A percentile compares a stretch with the other conserved stretches of the same genome.
Evolutionary conservation across 2,113 vertebrate genomes (phyloP).

Genomic region (Desmodus rotundus): DNA sequence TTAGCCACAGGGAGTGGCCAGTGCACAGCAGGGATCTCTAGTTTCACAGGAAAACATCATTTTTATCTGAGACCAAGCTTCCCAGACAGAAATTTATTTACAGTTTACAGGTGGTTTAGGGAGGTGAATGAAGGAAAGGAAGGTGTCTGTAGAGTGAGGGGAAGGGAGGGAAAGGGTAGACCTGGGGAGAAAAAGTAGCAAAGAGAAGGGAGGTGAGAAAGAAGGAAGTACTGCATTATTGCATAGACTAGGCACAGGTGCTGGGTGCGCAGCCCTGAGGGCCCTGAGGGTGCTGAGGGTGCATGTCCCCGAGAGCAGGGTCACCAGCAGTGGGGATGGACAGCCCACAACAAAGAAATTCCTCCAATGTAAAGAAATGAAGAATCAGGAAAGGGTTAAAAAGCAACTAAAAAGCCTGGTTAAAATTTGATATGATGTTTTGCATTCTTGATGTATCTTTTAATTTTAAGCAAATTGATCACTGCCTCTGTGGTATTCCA

Average conservation of each 20-base stretch:
- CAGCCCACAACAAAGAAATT: background rate
- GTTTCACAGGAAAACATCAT: background rate
- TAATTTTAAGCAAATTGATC: slow-evolving; percentile 55
- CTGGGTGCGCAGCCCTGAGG: background rate
- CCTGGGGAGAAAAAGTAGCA: background rate
- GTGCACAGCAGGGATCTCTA: background rate
- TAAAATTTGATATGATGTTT: slow-evolving; percentile 50
- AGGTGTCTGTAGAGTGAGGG: background rate
- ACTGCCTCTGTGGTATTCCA: slow-evolving; percentile 42
- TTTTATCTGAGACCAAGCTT: background rate
- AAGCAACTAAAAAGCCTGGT: background rate
- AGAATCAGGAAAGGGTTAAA: background rate
- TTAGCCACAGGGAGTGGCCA: background rate
- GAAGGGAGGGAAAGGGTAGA: background rate
- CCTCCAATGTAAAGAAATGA: background rate
- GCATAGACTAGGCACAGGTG: background rate
- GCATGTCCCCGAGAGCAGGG: background rate
- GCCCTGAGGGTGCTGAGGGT: background rate
- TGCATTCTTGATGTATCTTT: slow-evolving; percentile 62
- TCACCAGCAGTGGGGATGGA: background rate
- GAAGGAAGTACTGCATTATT: background rate
- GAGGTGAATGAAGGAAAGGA: background rate
- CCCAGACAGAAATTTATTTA: background rate
- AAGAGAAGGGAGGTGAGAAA: background rate
- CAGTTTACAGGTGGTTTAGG: background rate